These are phyloP conservation scores for Parambassis ranga DNA, from an alignment of 2,797 vertebrate species.

Conservation along the genomic window DNA sequence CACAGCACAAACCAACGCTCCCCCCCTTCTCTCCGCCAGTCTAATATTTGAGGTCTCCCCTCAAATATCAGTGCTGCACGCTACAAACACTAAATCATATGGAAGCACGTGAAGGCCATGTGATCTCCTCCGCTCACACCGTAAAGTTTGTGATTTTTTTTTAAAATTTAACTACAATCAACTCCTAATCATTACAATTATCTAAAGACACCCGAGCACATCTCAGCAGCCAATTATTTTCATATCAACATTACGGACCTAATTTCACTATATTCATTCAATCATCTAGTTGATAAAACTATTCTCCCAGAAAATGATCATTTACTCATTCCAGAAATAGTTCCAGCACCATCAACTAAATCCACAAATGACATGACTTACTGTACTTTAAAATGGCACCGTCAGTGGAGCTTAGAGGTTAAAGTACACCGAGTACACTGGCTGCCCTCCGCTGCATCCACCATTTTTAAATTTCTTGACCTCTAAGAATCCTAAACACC, in stretches of 20 bases:
- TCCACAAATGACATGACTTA: neutral
- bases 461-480: conserved; percentile 21
- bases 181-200: conserved; percentile 21
- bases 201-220: conserved; percentile 2
- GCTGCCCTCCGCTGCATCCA: neutral
- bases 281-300: conserved; percentile 15
- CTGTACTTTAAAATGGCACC: neutral
- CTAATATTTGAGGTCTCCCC: conserved; percentile 27
- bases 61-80: conserved; percentile 19
- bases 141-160: neutral
- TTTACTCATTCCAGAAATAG: conserved; percentile 18
- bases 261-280: conserved; percentile 11
- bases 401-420: neutral
- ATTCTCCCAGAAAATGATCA: conserved; percentile 35
- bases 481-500: conserved; percentile 41
- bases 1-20: conserved; percentile 13
- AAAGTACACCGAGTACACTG: neutral
- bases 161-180: conserved; percentile 17
- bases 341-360: conserved; percentile 3
- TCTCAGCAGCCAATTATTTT: conserved; percentile 29
- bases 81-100: neutral
- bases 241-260: conserved; percentile 10
- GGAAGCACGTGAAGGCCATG: conserved; percentile 5
- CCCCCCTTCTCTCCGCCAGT: neutral
- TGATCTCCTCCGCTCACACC: too few species aligned